phyloP scores from a whole-genome alignment of 2,888 invertebrate species.

The Ceratothoa steindachneri region DNA sequence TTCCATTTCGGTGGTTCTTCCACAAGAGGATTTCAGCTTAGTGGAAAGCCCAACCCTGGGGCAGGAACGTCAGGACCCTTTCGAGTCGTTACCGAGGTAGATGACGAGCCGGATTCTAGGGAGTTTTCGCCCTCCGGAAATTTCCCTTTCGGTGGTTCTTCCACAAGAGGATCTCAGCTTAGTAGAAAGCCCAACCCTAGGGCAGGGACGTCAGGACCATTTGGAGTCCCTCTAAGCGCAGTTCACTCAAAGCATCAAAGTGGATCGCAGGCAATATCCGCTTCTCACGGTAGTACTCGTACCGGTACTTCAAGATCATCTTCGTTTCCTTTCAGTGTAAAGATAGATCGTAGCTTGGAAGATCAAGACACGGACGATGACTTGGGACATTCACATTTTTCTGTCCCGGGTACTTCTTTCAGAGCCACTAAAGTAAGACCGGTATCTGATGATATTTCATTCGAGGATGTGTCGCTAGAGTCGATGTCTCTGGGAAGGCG shows the following conservation, averaged over 20 bases:
- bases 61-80: not conserved
- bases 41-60: conserved; percentile 1
- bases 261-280: not conserved
- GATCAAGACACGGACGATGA: not conserved
- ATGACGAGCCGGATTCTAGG: not conserved
- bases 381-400: not conserved
- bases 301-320: not conserved
- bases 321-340: no score
- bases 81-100: not conserved
- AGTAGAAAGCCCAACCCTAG: not conserved
- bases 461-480: not conserved
- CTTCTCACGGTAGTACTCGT: not conserved
- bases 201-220: not conserved
- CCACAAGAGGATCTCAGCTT: not conserved
- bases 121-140: not conserved
- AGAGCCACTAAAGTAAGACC: not conserved
- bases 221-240: not conserved
- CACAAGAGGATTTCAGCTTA: no score
- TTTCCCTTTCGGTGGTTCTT: not conserved
- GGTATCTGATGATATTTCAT: not conserved
- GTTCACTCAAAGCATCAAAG: not conserved
- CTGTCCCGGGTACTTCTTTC: not conserved
- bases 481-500: conserved; percentile 18
- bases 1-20: no score
- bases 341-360: no score